phyloP scores from a whole-genome alignment of 2,888 invertebrate species.

The Patella caerulea region DNA sequence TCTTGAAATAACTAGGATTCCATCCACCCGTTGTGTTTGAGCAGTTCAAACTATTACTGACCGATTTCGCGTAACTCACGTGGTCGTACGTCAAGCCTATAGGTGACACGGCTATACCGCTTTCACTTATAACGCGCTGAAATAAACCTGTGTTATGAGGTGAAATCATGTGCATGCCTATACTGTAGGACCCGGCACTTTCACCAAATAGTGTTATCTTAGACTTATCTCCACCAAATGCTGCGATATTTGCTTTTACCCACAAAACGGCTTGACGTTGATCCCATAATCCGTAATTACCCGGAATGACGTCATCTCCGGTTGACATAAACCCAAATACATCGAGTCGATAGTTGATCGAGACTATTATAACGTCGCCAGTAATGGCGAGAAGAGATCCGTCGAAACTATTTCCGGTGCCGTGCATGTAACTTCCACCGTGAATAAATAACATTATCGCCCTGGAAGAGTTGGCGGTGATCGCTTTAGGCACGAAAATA shows the following conservation, averaged over 20 bases:
- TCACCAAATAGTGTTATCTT: slow-evolving; percentile 55
- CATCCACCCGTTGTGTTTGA: slow-evolving; percentile 11
- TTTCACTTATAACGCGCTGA: slow-evolving; percentile 49
- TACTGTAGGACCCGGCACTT: slow-evolving; percentile 48
- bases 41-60: slow-evolving; percentile 27
- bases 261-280: slow-evolving; percentile 93
- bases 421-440: slow-evolving; percentile 93
- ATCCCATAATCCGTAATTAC: slow-evolving; percentile 93
- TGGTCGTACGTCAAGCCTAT: slow-evolving; percentile 27
- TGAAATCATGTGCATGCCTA: slow-evolving; percentile 47
- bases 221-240: slow-evolving; percentile 46
- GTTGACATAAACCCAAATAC: slow-evolving; percentile 94
- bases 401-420: slow-evolving; percentile 80
- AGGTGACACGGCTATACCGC: slow-evolving; percentile 42
- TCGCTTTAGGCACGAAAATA: slow-evolving; percentile 88
- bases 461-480: slow-evolving; percentile 76
- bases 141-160: slow-evolving; percentile 45
- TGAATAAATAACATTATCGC: slow-evolving; percentile 93
- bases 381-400: slow-evolving; percentile 83
- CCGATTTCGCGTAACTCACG: slow-evolving; percentile 18
- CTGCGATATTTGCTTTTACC: slow-evolving; percentile 87
- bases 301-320: slow-evolving; percentile 83
- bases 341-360: slow-evolving; percentile 91
- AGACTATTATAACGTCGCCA: slow-evolving; percentile 92
- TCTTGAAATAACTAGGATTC: slow-evolving; percentile 21